Base-by-base conservation (phyloP, 2,113 vertebrate genomes). In the Motacilla alba region DNA sequence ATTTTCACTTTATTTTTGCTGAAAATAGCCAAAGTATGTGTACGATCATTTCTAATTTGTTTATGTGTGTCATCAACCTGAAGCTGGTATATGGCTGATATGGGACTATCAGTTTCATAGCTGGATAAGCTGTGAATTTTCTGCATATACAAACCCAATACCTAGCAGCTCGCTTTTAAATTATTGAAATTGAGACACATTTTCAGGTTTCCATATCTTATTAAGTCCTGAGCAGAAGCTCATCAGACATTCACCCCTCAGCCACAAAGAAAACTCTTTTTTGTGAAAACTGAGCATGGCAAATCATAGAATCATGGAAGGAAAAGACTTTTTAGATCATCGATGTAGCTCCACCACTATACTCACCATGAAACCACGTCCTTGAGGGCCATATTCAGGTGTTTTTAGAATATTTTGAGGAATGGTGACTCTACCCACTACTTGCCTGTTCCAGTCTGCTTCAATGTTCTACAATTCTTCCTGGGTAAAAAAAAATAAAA, bases 21-120 rank as follows among this genome's bases (percentile, higher is more conserved):
- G 27, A 82, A 89, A 53, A 73, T 30, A 69, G 35, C 16, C 18
- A 22, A 63, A 60, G 7, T 79, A 41, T n/a, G 10, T 43, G 22
- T 47, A 13, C 13, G 23, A 28, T 43, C 17, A 18, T 16, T 59
- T 58, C 15, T 31, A 43, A 73, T 58, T 75, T 68, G 39, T 22
- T 83, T 87, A 67, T 41, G 28, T 37, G 41, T 64, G 16, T 37
- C 37, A 62, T 41, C 52, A 50, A 13, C 7, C 33, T 79, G 56
- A 87, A 68, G 15, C 16, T 0, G 3, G 33, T 1, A 0, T 9
- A 22, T 39, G 44, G 27, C 5, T 88, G 35, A 56, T n/a, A 24
- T 11, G 15, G 43, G 46, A 33, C 26, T 74, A 11, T 62, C 14
- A 11, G 28, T 78, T 88, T 44, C 52, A 58, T 31, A 74, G 27